These are phyloP conservation scores for Drosophila trapezifrons DNA, from an alignment of 1,140 invertebrate genomes.

Conservation along the genomic window DNA sequence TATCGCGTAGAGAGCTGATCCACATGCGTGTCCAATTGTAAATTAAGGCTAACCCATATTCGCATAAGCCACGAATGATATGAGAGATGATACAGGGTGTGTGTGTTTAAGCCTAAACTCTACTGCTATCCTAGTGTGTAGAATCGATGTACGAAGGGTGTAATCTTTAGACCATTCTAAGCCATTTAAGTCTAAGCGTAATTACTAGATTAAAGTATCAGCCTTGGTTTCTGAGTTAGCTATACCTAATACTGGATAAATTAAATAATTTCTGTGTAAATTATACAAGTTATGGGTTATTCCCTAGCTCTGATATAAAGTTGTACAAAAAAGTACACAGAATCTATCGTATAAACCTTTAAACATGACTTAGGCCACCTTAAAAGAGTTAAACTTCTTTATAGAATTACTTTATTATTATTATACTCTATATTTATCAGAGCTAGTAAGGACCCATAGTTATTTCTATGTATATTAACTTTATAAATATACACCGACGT, in stretches of 20 bases:
- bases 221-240: not conserved
- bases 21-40: constrained; percentile 81
- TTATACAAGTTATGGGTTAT: not conserved
- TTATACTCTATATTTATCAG: not conserved
- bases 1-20: constrained; percentile 70
- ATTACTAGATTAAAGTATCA: not conserved
- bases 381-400: constrained; percentile 6
- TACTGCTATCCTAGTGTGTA: constrained; percentile 17
- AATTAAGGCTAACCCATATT: constrained; percentile 71
- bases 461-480: not conserved
- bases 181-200: constrained; percentile 2
- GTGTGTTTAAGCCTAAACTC: constrained; percentile 59
- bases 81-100: constrained; percentile 53
- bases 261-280: constrained; percentile 1
- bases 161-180: constrained; percentile 3
- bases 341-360: constrained; percentile 4
- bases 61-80: constrained; percentile 51
- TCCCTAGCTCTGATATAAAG: constrained; percentile 4
- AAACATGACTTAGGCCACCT: constrained; percentile 1
- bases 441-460: not conserved
- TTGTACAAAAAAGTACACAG: not conserved
- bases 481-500: not conserved
- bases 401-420: not conserved
- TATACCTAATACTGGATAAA: not conserved
- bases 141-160: constrained; percentile 14